Evolutionary conservation across 2,888 invertebrate genomes (phyloP), one percentile per base, ranked within the genome.

Genomic region (Gerris lacustris): DNA sequence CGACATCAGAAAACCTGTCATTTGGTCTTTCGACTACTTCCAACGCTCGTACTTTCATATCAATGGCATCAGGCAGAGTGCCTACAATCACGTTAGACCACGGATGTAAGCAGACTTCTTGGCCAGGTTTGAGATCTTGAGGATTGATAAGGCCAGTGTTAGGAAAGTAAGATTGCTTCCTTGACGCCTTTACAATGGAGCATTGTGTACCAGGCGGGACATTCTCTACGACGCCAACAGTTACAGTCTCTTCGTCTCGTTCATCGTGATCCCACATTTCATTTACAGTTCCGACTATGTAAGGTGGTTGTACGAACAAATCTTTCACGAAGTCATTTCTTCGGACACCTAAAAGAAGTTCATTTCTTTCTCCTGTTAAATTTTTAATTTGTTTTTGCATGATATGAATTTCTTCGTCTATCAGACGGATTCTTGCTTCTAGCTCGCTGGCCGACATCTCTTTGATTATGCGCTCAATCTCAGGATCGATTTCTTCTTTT

Each of bases 121-220:
- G 97, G 17, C 96, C 98, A 6, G 98, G 98, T 79, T 97, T 96
- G 67, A 99, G 80, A 78, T 96, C 92, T 77, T 95, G 96, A 5
- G 97, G 92, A 82, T 98, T 98, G 4, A 99, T 97, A n/a, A 99
- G 81, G 0, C 98, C 98, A 80, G 99, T 96, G 45, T 99, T 98
- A 77, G 99, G 83, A 80, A 99, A 99, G 79, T 98, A 99, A 0
- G 98, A 99, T 82, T 86, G 80, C 62, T 80, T 80, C 69, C 72
- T 66, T 9, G 66, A 66, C 17, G 17, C 9, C 66, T 66, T 66
- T 31, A 66, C 66, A 17, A 66, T 66, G 5, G 55, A 55, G 15
- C 55, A 55, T 15, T 55, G 55, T 55, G 55, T 55, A 55, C 55
- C 55, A 11, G 9, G 55, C 55, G 55, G 55, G 15, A 55, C 55